Evolutionary conservation across 2,888 invertebrate genomes (phyloP), one percentile per base, ranked within the genome.

Genomic region (Neoscelio sp.): DNA sequence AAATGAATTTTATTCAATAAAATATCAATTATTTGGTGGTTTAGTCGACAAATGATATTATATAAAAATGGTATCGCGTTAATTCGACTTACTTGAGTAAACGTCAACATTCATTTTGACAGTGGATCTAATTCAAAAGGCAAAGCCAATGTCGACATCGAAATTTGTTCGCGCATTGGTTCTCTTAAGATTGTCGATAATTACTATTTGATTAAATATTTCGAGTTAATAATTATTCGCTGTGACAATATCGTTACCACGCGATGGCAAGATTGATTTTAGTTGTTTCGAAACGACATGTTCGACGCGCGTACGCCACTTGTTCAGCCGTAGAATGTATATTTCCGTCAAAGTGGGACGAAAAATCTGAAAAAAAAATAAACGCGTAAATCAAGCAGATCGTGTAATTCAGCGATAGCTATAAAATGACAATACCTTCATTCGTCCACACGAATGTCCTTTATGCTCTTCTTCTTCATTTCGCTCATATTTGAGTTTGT

Each of bases 241-340:
- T 46, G 42, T 54, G 73, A 44, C 58, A 62, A 71, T 26, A 42
- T 54, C 42, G 52, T 28, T 50, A 28, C 28, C 70, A 60, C 50
- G 52, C 44, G 46, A 20, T 46, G 20, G 73, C 54, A 54, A 52
- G 54, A 64, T 64, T 38, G 73, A 73, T 73, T 73, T 73, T 64
- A 56, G 46, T 64, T 56, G 56, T 64, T 56, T 40, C 52, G 46
- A 64, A 54, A 62, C 13, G 42, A 42, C 12, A 20, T 15, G 28
- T 54, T 35, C 64, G 35, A 58, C 42, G 50, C 17, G 65, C 50
- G 40, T 40, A 58, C 42, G 50, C 18, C 13, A 42, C 23, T 64
- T 65, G 20, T n/a, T 74, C 20, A 42, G 18, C 50, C 58, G 58
- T 74, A 56, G 50, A 48, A 56, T 65, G 40, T 46, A 40, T 74